A percentile compares a stretch with the other conserved stretches of the same genome.
Conservation (phyloP, 2,797 vertebrate genomes). For the Melanotaenia parkinsoni region DNA sequence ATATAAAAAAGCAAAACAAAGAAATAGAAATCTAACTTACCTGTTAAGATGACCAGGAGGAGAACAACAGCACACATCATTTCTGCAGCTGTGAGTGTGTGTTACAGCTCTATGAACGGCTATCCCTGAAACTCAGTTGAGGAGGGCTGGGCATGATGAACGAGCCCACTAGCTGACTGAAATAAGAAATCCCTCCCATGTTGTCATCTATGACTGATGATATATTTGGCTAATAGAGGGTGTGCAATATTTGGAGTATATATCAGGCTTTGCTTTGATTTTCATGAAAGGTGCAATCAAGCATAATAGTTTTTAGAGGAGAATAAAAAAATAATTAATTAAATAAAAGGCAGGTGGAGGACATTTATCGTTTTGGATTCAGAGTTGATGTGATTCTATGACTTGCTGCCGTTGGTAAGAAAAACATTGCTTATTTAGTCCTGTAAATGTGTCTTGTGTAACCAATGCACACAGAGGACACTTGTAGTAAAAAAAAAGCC, state of each 20-base stretch:
- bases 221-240: conserved; percentile 35
- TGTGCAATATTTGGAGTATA: not conserved
- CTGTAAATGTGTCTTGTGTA: not conserved
- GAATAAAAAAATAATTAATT: conserved; percentile 7
- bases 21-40: conserved; percentile 34
- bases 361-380: not conserved
- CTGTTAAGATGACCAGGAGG: conserved; percentile 56
- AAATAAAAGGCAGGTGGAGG: conserved; percentile 13
- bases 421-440: not conserved
- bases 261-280: conserved; percentile 15
- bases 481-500: not conserved
- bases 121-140: conserved; percentile 6
- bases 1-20: not conserved
- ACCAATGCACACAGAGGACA: not conserved
- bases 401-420: not conserved
- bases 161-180: conserved; percentile 19
- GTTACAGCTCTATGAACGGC: not conserved
- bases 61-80: conserved; percentile 48
- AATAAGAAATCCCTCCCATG: conserved; percentile 40
- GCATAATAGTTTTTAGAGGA: conserved; percentile 23
- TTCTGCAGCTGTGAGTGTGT: conserved; percentile 15
- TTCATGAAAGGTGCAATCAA: not conserved
- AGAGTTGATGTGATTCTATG: conserved; percentile 18
- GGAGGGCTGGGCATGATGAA: conserved; percentile 14
- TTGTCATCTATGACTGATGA: not conserved